These are phyloP conservation scores for Trematomus loennbergii DNA, from an alignment of 2,113 vertebrate species.

Conservation along the genomic window DNA sequence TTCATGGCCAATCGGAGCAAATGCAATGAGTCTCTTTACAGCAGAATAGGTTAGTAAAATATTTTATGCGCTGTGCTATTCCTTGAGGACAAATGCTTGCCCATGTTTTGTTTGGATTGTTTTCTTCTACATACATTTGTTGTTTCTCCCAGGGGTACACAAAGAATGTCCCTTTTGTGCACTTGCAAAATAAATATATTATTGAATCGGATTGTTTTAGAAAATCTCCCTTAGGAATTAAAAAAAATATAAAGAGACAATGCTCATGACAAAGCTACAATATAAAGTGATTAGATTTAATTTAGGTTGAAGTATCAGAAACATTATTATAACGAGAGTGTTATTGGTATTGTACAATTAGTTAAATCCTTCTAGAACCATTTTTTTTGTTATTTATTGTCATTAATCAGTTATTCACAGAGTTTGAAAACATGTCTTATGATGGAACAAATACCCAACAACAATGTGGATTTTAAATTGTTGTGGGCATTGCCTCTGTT, in stretches of 20 bases:
- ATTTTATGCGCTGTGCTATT: constrained; percentile 14
- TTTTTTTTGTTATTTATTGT: constrained; percentile 10
- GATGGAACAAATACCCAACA: constrained; percentile 13
- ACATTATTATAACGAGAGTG: constrained; percentile 17
- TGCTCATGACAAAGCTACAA: background rate
- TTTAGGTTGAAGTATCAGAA: constrained; percentile 29
- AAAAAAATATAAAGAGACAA: constrained; percentile 7
- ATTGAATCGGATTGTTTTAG: constrained; percentile 27
- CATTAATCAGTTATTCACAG: constrained; percentile 29
- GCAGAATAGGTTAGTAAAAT: constrained; percentile 1
- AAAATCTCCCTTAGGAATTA: constrained; percentile 8
- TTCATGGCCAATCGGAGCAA: background rate
- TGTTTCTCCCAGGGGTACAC: constrained; percentile 15
- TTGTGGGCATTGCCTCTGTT: constrained; percentile 41
- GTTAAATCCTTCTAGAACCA: background rate
- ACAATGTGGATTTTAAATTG: constrained; percentile 25
- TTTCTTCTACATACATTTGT: background rate
- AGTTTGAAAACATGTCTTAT: constrained; percentile 8
- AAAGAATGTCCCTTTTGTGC: background rate
- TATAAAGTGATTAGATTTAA: constrained; percentile 36
- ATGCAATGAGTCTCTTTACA: background rate
- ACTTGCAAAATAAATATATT: background rate
- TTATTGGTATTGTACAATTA: background rate
- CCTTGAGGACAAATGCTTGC: background rate
- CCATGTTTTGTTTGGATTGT: constrained; percentile 5